These are phyloP conservation scores for Anas platyrhynchos DNA, from an alignment of 2,113 vertebrate species.

Conservation along the genomic window DNA sequence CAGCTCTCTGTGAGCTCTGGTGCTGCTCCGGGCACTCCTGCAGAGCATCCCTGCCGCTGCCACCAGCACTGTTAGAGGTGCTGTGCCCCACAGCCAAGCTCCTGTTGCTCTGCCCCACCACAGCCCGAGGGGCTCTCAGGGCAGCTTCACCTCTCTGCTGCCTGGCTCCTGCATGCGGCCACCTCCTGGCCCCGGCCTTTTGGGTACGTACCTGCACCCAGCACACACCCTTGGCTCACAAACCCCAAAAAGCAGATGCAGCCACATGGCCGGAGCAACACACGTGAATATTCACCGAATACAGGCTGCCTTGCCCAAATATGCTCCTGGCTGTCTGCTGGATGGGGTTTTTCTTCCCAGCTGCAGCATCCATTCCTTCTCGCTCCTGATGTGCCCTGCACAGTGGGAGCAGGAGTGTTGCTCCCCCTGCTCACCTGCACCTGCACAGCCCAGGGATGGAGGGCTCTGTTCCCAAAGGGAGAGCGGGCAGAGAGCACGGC, in stretches of 20 bases:
- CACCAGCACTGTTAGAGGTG: neutral
- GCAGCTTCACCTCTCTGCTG: accelerated
- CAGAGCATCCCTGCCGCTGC: neutral
- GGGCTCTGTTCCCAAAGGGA: neutral
- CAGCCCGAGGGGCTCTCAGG: neutral
- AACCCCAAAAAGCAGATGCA: neutral
- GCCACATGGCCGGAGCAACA: accelerated
- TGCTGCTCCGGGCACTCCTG: neutral
- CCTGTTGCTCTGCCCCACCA: neutral
- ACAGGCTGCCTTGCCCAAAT: neutral
- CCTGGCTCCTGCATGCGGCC: accelerated
- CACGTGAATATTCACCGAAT: accelerated
- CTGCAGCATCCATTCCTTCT: neutral
- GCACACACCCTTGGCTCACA: neutral
- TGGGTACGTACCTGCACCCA: neutral
- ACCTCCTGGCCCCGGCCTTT: neutral
- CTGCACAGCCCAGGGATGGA: accelerated
- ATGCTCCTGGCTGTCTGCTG: accelerated
- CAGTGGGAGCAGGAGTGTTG: neutral
- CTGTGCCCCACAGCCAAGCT: accelerated
- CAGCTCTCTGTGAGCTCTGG: neutral
- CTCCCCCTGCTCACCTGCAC: neutral
- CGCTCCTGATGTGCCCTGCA: neutral
- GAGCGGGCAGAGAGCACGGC: neutral
- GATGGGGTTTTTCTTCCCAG: neutral